Evolutionary conservation across 2,113 vertebrate species (phyloP), one percentile per base, ranked within the genome.

Genomic region (Elgaria multicarinata): DNA sequence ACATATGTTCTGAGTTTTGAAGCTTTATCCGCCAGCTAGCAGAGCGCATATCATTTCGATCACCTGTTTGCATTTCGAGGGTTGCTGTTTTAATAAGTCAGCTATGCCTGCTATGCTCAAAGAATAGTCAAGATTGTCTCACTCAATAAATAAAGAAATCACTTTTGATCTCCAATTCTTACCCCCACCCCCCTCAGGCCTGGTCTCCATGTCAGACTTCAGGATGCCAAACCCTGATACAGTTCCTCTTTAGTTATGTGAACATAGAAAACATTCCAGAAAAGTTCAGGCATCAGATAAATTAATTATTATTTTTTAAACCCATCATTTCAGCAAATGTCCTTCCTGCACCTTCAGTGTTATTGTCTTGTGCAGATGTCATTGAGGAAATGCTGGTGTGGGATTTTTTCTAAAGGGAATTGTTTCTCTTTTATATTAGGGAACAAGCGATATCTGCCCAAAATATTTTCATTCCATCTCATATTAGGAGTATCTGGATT

Each of bases 1-100:
- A 90, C 97, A 98, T 96, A 97, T 97, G 97, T 79, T 90, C 50
- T 83, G 87, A 91, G 92, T 93, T 90, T 92, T 90, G 89, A 90
- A 93, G 90, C 44, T 95, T 55, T 91, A 79, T 75, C 88, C 84
- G 67, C 90, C 55, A 93, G 93, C 92, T 90, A 93, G 93, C 83
- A 89, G 89, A 83, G 91, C 87, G 90, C 91, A 92, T 92, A 76
- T 93, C 94, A 88, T 85, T 95, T 92, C 90, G 82, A 93, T 95
- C 95, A 97, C 96, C 95, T 96, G 92, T 85, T 94, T 89, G 89
- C 93, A 93, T 93, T 92, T 90, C 55, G 92, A 92, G 28, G 66
- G 13, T 50, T 33, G 67, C 67, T 87, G 76, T 94, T 95, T 93
- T 93, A 95, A 95, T 93, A 94, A 95, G 78, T 88, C 86, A 94